Conservation (phyloP, 2,113 vertebrate species). For the Percina caprodes region DNA sequence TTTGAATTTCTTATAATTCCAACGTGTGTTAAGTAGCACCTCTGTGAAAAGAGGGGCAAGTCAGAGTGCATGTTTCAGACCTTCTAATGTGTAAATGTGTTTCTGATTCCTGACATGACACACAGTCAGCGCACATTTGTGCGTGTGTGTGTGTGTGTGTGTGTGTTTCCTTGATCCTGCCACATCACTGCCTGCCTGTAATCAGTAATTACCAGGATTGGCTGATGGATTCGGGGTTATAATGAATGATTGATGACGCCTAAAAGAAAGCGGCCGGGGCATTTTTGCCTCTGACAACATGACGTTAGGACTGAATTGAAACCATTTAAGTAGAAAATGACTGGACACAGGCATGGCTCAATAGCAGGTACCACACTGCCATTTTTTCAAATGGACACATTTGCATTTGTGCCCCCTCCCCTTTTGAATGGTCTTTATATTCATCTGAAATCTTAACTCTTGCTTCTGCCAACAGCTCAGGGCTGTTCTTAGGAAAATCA, state of each 20-base stretch:
- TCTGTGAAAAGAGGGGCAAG: slow-evolving; percentile 71
- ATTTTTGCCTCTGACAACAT: slow-evolving; percentile 73
- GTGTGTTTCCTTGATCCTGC: slow-evolving; percentile 63
- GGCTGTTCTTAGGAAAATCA: slow-evolving; percentile 45
- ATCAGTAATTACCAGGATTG: slow-evolving; percentile 85
- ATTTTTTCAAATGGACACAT: slow-evolving; percentile 63
- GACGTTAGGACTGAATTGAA: slow-evolving; percentile 78
- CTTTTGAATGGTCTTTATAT: slow-evolving; percentile 55
- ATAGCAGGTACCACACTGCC: slow-evolving; percentile 61
- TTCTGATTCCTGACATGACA: slow-evolving; percentile 75
- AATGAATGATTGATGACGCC: slow-evolving; percentile 83
- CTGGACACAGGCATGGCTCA: slow-evolving; percentile 58
- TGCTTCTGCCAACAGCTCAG: slow-evolving; percentile 15
- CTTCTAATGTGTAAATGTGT: slow-evolving; percentile 84
- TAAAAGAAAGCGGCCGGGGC: slow-evolving; percentile 64
- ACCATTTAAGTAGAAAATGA: slow-evolving; percentile 84
- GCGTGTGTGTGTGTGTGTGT: slow-evolving; percentile 27
- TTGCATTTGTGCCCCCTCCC: slow-evolving; percentile 40
- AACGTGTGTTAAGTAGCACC: slow-evolving; percentile 82
- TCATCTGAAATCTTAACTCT: slow-evolving; percentile 64
- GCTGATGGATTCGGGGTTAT: slow-evolving; percentile 79
- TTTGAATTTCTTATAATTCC: slow-evolving; percentile 82
- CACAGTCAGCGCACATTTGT: slow-evolving; percentile 27
- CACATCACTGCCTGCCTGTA: slow-evolving; percentile 76
- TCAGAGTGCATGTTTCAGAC: slow-evolving; percentile 59